Percentiles rank a stretch among this genome's conserved stretches.
phyloP scores from a whole-genome alignment of 1,140 invertebrate species.

The Lethrus apterus region DNA sequence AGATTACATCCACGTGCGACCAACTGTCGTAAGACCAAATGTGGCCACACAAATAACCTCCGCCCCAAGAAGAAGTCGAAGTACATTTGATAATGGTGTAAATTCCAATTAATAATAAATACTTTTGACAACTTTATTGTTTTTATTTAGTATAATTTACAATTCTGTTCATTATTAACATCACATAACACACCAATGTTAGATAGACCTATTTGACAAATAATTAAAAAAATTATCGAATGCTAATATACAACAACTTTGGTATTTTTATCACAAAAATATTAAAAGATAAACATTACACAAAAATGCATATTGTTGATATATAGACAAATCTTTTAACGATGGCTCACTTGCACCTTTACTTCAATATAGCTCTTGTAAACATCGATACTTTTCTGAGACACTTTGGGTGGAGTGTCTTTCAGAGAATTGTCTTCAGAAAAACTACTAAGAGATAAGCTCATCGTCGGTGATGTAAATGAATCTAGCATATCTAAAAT shows the following conservation, averaged over 20 bases:
- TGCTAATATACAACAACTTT: no score
- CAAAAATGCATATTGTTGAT: conserved; percentile 33
- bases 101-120: no score
- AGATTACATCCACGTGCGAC: conserved; percentile 95
- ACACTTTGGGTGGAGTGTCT: conserved; percentile 47
- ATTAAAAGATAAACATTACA: conserved; percentile 15
- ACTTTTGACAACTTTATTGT: no score
- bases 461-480: conserved; percentile 18
- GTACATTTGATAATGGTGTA: no score
- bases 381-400: conserved; percentile 30
- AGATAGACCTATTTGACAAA: no score
- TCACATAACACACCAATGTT: no score
- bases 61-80: conserved; percentile 99
- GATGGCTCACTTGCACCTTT: conserved; percentile 28
- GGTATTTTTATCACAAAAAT: no score
- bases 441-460: conserved; percentile 29
- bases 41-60: conserved; percentile 98
- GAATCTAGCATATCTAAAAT: no score
- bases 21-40: conserved; percentile 99
- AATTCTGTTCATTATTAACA: no score
- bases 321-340: conserved; percentile 31
- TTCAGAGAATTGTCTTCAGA: conserved; percentile 44
- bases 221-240: no score
- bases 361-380: conserved; percentile 36
- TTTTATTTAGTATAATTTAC: no score